These are phyloP conservation scores for Gambusia holbrooki DNA, from an alignment of 2,113 vertebrate genomes.

Conservation along the genomic window DNA sequence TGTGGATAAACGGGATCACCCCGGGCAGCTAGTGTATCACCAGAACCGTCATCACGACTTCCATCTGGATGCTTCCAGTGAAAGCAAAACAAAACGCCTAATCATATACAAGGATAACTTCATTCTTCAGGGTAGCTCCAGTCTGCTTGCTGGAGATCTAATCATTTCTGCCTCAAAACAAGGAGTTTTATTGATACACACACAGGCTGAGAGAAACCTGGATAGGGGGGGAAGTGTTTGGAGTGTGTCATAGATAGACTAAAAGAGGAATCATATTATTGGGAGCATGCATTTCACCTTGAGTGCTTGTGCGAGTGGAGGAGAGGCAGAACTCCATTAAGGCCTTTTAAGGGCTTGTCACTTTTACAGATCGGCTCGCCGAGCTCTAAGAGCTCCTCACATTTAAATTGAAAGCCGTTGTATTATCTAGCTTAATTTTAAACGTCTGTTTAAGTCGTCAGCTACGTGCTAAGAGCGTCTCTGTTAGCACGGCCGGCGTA, in stretches of 20 bases:
- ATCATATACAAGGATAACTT: constrained; percentile 73
- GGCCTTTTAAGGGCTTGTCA: constrained; percentile 81
- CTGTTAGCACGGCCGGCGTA: constrained; percentile 52
- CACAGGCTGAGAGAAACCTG: constrained; percentile 58
- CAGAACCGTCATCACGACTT: constrained; percentile 62
- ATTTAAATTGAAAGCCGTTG: constrained; percentile 82
- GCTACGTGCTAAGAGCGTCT: constrained; percentile 47
- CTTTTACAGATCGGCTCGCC: constrained; percentile 80
- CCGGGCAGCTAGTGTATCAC: constrained; percentile 66
- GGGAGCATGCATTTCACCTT: constrained; percentile 80
- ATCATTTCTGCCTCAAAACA: constrained; percentile 71
- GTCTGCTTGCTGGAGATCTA: constrained; percentile 68
- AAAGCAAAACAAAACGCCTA: constrained; percentile 74
- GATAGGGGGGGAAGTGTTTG: constrained; percentile 44
- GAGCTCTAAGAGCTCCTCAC: constrained; percentile 76
- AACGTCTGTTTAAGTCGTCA: constrained; percentile 81
- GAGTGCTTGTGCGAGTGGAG: constrained; percentile 73
- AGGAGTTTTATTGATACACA: constrained; percentile 73
- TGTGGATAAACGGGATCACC: constrained; percentile 87
- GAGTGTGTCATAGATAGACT: constrained; percentile 68
- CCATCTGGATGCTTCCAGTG: constrained; percentile 64
- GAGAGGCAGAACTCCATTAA: constrained; percentile 78
- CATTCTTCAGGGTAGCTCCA: constrained; percentile 71
- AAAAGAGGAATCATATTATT: constrained; percentile 76
- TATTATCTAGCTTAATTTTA: constrained; percentile 84